A percentile compares a stretch with the other conserved stretches of the same genome.
phyloP scores from a whole-genome alignment of 2,888 invertebrate species.

The Parelbella ahira region DNA sequence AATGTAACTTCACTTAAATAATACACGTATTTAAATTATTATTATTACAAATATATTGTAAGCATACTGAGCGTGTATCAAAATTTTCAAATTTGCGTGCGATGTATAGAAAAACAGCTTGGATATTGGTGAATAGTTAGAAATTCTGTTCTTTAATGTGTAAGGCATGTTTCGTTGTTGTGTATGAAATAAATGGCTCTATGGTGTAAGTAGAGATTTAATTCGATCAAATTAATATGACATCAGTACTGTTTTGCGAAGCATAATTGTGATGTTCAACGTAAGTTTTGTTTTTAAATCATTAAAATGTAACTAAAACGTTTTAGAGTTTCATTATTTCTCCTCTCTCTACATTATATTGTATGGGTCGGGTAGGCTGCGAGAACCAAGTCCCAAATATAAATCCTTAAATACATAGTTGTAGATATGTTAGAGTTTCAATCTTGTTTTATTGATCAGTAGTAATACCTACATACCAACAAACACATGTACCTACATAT shows the following conservation, averaged over 20 bases:
- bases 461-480: no score
- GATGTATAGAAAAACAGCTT: slow-evolving; percentile 37
- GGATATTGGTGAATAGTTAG: slow-evolving; percentile 43
- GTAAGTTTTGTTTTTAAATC: slow-evolving; percentile 76
- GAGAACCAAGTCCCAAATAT: no score
- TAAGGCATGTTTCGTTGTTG: slow-evolving; percentile 45
- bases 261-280: slow-evolving; percentile 81
- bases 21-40: no score
- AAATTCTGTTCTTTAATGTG: slow-evolving; percentile 48
- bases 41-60: no score
- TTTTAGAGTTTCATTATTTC: slow-evolving; percentile 8
- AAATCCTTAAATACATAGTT: no score
- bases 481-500: background rate
- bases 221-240: slow-evolving; percentile 48
- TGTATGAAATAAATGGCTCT: slow-evolving; percentile 32
- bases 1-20: no score
- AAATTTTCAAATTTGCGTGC: no score
- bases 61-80: no score
- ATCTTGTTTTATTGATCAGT: no score
- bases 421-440: no score
- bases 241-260: slow-evolving; percentile 74
- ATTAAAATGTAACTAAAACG: slow-evolving; percentile 70
- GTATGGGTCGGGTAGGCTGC: no score
- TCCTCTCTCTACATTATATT: no score
- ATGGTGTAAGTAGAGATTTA: slow-evolving; percentile 31